Evolutionary conservation across 2,797 vertebrate genomes (phyloP).

Genomic region (Champsocephalus esox): DNA sequence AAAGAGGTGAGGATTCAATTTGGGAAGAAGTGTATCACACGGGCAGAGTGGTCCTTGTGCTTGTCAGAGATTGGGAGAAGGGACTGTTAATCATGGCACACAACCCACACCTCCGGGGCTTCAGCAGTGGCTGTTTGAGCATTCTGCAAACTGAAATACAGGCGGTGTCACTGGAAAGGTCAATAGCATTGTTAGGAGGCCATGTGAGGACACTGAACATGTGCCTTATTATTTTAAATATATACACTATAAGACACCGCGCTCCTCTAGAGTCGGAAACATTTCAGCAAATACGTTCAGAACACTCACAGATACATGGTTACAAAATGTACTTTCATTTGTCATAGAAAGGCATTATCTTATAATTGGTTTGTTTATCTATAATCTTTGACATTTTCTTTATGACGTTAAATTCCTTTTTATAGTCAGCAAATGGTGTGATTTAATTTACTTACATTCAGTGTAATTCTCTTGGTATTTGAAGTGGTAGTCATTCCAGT

Average conservation of each 20-base stretch:
- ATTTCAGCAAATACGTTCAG: conserved; percentile 14
- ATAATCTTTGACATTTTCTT: background rate
- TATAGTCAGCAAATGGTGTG: background rate
- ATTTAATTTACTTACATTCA: background rate
- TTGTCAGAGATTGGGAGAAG: conserved; percentile 81
- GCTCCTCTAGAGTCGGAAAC: conserved; percentile 28
- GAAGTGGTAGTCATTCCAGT: no score
- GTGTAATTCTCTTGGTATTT: no score
- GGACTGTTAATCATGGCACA: conserved; percentile 75
- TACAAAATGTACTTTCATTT: background rate
- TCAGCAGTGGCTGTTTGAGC: conserved; percentile 58
- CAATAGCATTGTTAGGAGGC: conserved; percentile 71
- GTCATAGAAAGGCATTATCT: background rate
- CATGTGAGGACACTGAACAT: conserved; percentile 54
- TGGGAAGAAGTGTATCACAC: conserved; percentile 79
- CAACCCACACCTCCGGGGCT: conserved; percentile 52
- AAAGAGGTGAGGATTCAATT: conserved; percentile 80
- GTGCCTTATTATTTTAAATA: conserved; percentile 56
- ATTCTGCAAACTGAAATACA: conserved; percentile 71
- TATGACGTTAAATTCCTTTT: background rate
- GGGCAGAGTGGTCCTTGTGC: conserved; percentile 76
- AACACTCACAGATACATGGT: conserved; percentile 18
- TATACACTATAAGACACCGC: conserved; percentile 47
- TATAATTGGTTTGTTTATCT: background rate
- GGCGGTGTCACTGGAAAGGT: conserved; percentile 77